Conservation (phyloP, 2,797 vertebrate genomes). For the Nothura maculosa region DNA sequence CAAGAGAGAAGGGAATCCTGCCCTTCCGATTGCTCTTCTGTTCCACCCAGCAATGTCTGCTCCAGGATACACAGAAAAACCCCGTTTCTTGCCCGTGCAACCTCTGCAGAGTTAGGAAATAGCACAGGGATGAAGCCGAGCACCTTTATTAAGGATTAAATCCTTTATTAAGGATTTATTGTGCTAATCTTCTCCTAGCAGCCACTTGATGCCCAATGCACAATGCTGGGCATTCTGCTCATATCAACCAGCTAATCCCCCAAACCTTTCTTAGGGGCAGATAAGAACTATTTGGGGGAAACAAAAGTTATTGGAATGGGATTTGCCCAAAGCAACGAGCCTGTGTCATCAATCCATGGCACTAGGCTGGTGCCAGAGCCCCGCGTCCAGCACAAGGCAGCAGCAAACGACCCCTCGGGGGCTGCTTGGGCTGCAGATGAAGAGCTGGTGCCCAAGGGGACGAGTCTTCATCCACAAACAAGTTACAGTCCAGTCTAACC, state of each 20-base stretch:
- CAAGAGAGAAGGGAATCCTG: neutral
- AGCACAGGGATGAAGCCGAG: neutral
- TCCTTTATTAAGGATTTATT: neutral
- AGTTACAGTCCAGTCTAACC: too few species aligned
- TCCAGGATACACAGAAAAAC: neutral
- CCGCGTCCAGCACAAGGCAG: too few species aligned
- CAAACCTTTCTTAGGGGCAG: neutral
- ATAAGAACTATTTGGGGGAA: neutral
- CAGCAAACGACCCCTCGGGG: too few species aligned
- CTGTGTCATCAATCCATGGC: neutral
- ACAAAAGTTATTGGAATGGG: rapidly evolving
- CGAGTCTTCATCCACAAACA: neutral
- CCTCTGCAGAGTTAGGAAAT: neutral
- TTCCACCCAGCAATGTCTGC: neutral
- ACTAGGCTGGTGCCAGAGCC: too few species aligned
- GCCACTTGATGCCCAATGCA: rapidly evolving
- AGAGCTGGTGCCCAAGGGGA: neutral
- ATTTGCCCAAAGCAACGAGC: neutral
- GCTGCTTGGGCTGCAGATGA: neutral
- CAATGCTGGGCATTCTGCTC: rapidly evolving
- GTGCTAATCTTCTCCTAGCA: neutral
- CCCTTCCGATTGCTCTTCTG: too few species aligned
- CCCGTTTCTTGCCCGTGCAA: neutral
- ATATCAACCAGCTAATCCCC: neutral
- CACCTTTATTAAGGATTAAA: neutral